phyloP scores from a whole-genome alignment of 2,888 invertebrate genomes.

The Malachius bipustulatus region DNA sequence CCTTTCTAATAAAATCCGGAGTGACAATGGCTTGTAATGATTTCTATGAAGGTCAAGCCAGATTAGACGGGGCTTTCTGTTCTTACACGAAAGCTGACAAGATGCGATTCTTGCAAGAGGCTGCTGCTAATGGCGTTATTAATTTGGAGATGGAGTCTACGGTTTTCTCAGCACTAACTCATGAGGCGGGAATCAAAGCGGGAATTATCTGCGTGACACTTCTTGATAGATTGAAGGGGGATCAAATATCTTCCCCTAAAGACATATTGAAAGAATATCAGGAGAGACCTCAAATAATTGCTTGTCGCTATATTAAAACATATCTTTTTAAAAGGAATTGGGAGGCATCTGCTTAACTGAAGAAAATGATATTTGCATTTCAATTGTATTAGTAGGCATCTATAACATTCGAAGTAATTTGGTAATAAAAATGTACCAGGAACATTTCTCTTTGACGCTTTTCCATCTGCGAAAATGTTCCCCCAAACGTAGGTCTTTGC shows the following conservation, averaged over 20 bases:
- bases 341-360: too few species aligned
- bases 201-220: conserved; percentile 63
- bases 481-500: too few species aligned
- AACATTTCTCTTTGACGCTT: too few species aligned
- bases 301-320: not conserved
- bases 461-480: too few species aligned
- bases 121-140: conserved; percentile 45
- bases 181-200: conserved; percentile 50
- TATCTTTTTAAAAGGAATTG: too few species aligned
- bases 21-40: conserved; percentile 69
- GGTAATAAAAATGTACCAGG: too few species aligned
- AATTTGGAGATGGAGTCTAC: conserved; percentile 76
- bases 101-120: conserved; percentile 43
- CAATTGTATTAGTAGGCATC: too few species aligned
- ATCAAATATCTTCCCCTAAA: conserved; percentile 42
- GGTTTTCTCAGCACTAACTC: conserved; percentile 57
- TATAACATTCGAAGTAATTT: too few species aligned
- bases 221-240: conserved; percentile 56
- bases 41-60: conserved; percentile 72
- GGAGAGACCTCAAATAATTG: not conserved
- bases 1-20: conserved; percentile 46
- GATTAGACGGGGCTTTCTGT: conserved; percentile 66
- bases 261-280: not conserved
- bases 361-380: too few species aligned
- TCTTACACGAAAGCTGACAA: conserved; percentile 53